Evolutionary conservation across 1,140 invertebrate genomes (phyloP).

Genomic region (Mya arenaria): DNA sequence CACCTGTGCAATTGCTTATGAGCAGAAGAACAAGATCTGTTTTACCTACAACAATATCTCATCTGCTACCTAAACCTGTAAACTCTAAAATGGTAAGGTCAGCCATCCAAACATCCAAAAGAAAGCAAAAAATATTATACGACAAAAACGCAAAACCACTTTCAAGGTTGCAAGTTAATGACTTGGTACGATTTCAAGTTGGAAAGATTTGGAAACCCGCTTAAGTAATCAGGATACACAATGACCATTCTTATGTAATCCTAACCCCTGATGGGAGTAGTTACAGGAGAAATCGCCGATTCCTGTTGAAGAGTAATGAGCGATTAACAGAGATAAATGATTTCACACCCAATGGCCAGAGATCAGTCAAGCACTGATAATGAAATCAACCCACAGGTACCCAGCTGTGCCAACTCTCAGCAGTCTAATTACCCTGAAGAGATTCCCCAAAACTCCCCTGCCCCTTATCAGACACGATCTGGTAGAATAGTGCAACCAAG

Average conservation of each 20-base stretch:
- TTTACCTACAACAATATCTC: too few species aligned
- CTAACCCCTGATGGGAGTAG: not conserved
- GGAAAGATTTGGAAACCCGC: constrained; percentile 4
- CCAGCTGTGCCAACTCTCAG: not conserved
- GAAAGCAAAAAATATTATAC: too few species aligned
- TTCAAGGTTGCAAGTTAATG: too few species aligned
- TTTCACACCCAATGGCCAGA: not conserved
- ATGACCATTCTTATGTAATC: constrained; percentile 5
- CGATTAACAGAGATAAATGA: not conserved
- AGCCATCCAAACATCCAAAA: too few species aligned
- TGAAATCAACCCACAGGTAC: not conserved
- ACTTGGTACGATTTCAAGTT: not conserved
- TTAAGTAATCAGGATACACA: not conserved
- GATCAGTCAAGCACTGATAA: not conserved
- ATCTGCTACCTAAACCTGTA: too few species aligned
- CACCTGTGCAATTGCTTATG: too few species aligned
- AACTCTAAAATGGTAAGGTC: too few species aligned
- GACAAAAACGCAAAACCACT: too few species aligned
- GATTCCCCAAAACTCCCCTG: not conserved
- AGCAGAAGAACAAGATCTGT: too few species aligned
- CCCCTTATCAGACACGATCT: constrained; percentile 3
- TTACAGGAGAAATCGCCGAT: constrained; percentile 2
- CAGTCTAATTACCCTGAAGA: not conserved
- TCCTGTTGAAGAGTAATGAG: not conserved
- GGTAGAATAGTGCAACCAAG: constrained; percentile 3